A percentile compares a stretch with the other conserved stretches of the same genome.
These are phyloP conservation scores for Bombyx huttoni DNA, from an alignment of 2,888 invertebrate species.

Conservation along the genomic window DNA sequence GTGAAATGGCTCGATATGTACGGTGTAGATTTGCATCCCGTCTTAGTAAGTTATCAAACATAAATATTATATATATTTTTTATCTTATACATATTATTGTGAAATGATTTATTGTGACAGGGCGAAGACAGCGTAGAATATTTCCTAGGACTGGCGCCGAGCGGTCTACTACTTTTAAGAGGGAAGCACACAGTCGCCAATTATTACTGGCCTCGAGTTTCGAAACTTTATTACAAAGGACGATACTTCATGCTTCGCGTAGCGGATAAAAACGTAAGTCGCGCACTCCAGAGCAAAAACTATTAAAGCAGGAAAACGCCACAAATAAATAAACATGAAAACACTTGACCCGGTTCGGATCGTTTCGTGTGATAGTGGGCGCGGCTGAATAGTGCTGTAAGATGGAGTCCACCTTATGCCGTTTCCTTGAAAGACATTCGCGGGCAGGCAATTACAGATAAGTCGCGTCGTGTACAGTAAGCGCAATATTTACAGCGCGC, in stretches of 20 bases:
- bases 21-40: conserved; percentile 97
- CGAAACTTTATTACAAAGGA: conserved; percentile 96
- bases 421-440: conserved; percentile 68
- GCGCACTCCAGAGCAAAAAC: background rate
- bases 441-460: conserved; percentile 70
- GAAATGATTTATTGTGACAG: conserved; percentile 55
- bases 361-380: conserved; percentile 35
- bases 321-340: conserved; percentile 38
- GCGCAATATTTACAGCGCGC: conserved; percentile 59
- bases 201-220: conserved; percentile 98
- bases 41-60: conserved; percentile 78
- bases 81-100: background rate
- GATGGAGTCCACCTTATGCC: conserved; percentile 56
- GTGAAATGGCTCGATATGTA: conserved; percentile 99
- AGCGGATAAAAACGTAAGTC: conserved; percentile 93
- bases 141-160: conserved; percentile 95
- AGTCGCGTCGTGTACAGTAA: conserved; percentile 59
- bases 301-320: conserved; percentile 10
- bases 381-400: conserved; percentile 53
- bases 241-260: conserved; percentile 97
- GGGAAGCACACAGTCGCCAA: conserved; percentile 97
- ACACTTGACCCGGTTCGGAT: conserved; percentile 59
- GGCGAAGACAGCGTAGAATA: conserved; percentile 97
- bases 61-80: background rate
- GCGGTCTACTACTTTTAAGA: conserved; percentile 93